phyloP scores from a whole-genome alignment of 2,797 vertebrate genomes.

The Poecilia picta region DNA sequence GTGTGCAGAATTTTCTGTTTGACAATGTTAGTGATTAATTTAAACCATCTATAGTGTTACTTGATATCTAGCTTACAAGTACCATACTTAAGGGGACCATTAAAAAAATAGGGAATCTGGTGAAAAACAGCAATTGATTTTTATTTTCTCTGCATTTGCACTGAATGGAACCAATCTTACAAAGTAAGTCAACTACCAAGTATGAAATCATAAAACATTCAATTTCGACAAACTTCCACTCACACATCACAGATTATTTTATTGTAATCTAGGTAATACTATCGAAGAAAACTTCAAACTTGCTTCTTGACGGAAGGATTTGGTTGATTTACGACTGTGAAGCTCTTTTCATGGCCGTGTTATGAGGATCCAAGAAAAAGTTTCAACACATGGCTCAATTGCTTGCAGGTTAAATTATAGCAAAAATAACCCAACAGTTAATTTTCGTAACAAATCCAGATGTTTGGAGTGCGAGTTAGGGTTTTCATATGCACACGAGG shows the following conservation, averaged over 20 bases:
- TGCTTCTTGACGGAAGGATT: slow-evolving; percentile 32
- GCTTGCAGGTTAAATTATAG: slow-evolving; percentile 78
- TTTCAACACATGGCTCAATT: slow-evolving; percentile 76
- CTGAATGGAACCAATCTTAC: neutral
- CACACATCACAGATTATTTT: neutral
- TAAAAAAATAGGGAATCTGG: neutral
- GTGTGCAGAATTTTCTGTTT: neutral
- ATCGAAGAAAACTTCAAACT: slow-evolving; percentile 36
- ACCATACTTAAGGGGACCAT: neutral
- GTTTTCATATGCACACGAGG: slow-evolving; percentile 53
- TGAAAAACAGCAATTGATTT: neutral
- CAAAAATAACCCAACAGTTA: slow-evolving; percentile 57
- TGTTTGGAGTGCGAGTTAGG: slow-evolving; percentile 62
- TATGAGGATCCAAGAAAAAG: slow-evolving; percentile 63
- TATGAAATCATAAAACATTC: neutral
- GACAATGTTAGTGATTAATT: neutral
- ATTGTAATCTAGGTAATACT: neutral
- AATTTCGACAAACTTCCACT: neutral
- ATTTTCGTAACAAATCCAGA: slow-evolving; percentile 78
- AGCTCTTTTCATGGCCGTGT: slow-evolving; percentile 49
- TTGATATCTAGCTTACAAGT: neutral
- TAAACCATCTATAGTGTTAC: neutral
- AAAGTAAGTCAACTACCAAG: neutral
- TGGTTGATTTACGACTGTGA: slow-evolving; percentile 64
- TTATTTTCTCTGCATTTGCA: neutral